Evolutionary conservation across 2,888 invertebrate genomes (phyloP).

Genomic region (Rhagophthalmus giganteus): DNA sequence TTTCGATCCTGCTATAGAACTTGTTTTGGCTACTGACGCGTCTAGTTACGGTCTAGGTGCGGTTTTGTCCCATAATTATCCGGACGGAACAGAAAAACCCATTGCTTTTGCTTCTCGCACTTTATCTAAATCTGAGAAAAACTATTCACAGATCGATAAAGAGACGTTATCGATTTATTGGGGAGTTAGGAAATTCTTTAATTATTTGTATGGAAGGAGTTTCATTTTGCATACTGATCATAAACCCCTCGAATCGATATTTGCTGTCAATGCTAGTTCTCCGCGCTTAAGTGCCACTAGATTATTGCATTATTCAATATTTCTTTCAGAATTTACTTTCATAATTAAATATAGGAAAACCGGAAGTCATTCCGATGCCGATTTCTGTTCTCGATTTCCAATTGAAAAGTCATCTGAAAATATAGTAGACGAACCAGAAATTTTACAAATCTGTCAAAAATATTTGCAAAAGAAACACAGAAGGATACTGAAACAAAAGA

Average conservation of each 20-base stretch:
- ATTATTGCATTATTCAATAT: neutral
- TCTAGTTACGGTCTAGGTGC: conserved; percentile 35
- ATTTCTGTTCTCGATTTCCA: conserved; percentile 1
- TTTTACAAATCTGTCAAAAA: neutral
- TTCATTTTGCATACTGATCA: conserved; percentile 21
- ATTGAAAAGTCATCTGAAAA: neutral
- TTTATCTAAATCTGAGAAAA: conserved; percentile 15
- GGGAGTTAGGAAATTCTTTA: conserved; percentile 15
- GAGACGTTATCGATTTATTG: too few species aligned
- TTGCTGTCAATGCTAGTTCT: neutral
- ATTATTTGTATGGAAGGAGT: conserved; percentile 12
- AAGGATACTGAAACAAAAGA: neutral
- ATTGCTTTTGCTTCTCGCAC: conserved; percentile 30
- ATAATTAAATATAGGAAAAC: neutral
- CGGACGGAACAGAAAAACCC: conserved; percentile 18
- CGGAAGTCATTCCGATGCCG: conserved; percentile 1
- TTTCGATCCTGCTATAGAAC: conserved; percentile 39
- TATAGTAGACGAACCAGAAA: neutral
- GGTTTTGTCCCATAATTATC: conserved; percentile 2
- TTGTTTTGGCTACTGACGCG: conserved; percentile 41
- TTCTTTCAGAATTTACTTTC: conserved; percentile 1
- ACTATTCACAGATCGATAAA: conserved; percentile 22
- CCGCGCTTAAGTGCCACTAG: neutral
- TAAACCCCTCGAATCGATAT: conserved; percentile 18
- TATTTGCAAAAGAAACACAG: neutral